A percentile compares a stretch with the other conserved stretches of the same genome.
These are phyloP conservation scores for Eufriesea mexicana DNA, from an alignment of 1,140 invertebrate genomes.

Conservation along the genomic window DNA sequence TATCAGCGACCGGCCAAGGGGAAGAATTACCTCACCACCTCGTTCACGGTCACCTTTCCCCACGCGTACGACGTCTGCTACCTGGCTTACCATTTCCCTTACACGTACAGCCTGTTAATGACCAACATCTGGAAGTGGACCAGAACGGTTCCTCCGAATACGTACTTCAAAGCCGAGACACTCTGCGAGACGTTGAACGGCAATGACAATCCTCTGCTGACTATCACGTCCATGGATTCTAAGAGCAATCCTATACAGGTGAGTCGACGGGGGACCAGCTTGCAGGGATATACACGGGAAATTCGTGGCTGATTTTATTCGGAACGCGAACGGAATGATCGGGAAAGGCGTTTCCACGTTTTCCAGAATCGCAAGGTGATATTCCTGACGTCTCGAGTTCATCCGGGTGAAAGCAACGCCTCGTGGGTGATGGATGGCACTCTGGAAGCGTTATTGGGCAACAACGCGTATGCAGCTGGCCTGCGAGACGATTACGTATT, in stretches of 20 bases:
- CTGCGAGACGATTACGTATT: constrained; percentile 90
- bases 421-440: constrained; percentile 95
- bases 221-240: constrained; percentile 88
- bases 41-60: constrained; percentile 92
- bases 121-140: constrained; percentile 86
- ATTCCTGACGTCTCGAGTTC: constrained; percentile 91
- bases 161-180: constrained; percentile 85
- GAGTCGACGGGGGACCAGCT: constrained; percentile 51
- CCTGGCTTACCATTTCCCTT: constrained; percentile 95
- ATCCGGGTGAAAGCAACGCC: constrained; percentile 94
- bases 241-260: constrained; percentile 84
- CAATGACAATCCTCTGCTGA: constrained; percentile 91
- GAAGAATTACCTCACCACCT: constrained; percentile 90
- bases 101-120: constrained; percentile 91
- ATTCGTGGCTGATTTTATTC: no score
- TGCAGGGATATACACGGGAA: no score
- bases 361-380: constrained; percentile 86
- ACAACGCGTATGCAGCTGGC: constrained; percentile 83
- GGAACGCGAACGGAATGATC: background rate
- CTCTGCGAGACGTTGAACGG: constrained; percentile 89
- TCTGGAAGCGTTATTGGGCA: constrained; percentile 86
- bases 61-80: constrained; percentile 92
- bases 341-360: background rate
- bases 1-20: constrained; percentile 84
- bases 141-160: constrained; percentile 68